Conservation (phyloP, 2,797 vertebrate genomes). For the Gallinago nigripennis region DNA sequence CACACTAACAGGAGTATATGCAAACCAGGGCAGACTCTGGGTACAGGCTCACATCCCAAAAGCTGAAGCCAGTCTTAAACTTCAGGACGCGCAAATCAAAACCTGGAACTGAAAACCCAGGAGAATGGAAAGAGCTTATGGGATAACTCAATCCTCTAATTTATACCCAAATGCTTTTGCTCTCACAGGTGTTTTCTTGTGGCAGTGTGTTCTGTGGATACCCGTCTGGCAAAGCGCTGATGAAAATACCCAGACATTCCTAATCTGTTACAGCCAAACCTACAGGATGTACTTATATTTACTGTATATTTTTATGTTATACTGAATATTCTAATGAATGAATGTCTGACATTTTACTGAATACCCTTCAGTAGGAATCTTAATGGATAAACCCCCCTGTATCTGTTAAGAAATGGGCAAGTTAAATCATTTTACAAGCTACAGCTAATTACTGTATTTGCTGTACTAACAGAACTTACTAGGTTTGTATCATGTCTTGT, state of each 20-base stretch:
- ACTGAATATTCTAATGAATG: conserved; percentile 35
- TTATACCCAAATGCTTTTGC: not conserved
- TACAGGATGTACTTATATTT: conserved; percentile 44
- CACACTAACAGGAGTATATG: not conserved
- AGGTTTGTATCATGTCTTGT: conserved; percentile 54
- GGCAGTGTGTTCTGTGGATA: not conserved
- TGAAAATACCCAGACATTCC: conserved; percentile 4
- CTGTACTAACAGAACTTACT: conserved; percentile 48
- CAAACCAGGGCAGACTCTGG: not conserved
- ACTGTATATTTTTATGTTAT: conserved; percentile 64
- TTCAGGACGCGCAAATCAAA: not conserved
- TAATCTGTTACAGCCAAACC: not conserved
- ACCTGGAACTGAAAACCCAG: not conserved
- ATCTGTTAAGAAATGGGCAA: not conserved
- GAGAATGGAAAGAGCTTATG: not conserved
- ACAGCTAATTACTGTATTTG: conserved; percentile 32
- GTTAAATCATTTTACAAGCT: conserved; percentile 9
- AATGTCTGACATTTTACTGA: conserved; percentile 44
- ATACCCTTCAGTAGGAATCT: not conserved
- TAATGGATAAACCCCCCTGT: not conserved
- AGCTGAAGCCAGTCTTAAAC: not conserved
- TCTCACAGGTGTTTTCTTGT: conserved; percentile 5
- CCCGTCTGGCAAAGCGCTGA: not conserved
- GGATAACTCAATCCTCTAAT: not conserved
- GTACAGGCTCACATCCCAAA: not conserved